Conservation (phyloP, 2,888 invertebrate genomes). For the Meganola albula region DNA sequence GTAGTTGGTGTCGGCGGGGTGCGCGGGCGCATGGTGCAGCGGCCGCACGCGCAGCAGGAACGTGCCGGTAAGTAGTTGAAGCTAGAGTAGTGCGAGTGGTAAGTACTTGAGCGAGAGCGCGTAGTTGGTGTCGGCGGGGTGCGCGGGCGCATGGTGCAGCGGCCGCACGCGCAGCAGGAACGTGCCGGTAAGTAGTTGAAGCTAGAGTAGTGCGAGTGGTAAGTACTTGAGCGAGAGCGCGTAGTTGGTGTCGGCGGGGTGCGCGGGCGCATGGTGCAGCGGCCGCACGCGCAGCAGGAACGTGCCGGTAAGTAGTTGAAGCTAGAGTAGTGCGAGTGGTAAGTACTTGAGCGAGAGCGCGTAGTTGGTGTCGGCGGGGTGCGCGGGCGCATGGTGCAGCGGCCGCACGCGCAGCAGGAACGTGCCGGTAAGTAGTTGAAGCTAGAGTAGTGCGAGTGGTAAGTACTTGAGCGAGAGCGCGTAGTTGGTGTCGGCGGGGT, state of each 20-base stretch:
- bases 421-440: conserved; percentile 75
- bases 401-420: conserved; percentile 87
- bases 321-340: background rate
- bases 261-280: conserved; percentile 61
- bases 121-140: conserved; percentile 79
- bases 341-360: conserved; percentile 89
- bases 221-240: conserved; percentile 89
- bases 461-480: conserved; percentile 80
- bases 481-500: conserved; percentile 19
- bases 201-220: background rate
- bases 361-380: conserved; percentile 79
- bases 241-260: conserved; percentile 79
- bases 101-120: conserved; percentile 89
- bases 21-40: conserved; percentile 61
- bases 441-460: conserved; percentile 78
- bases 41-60: conserved; percentile 87
- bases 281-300: conserved; percentile 87
- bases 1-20: conserved; percentile 79
- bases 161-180: conserved; percentile 87
- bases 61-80: conserved; percentile 75
- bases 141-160: conserved; percentile 61
- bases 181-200: conserved; percentile 75
- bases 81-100: background rate
- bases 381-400: conserved; percentile 61
- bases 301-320: conserved; percentile 75